These are phyloP conservation scores for Dasyprocta punctata DNA, from an alignment of 2,113 vertebrate genomes.

Conservation along the genomic window DNA sequence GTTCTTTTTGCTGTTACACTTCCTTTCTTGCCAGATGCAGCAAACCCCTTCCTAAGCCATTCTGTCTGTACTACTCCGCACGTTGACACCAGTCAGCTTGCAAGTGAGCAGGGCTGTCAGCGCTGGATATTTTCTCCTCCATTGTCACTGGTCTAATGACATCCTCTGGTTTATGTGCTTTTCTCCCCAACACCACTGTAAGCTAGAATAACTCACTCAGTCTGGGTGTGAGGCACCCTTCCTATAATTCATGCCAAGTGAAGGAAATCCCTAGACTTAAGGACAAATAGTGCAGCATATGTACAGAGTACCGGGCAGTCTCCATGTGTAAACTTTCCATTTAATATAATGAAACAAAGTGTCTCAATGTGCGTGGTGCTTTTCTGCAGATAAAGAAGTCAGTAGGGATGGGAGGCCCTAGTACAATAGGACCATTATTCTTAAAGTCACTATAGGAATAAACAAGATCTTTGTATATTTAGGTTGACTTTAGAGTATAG, in stretches of 20 bases:
- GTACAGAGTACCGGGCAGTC: slow-evolving; percentile 47
- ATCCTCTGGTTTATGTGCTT: slow-evolving; percentile 85
- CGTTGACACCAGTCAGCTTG: slow-evolving; percentile 81
- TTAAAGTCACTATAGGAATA: neutral
- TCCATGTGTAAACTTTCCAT: slow-evolving; percentile 69
- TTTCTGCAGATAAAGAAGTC: slow-evolving; percentile 55
- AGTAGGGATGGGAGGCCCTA: slow-evolving; percentile 16
- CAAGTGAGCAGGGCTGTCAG: slow-evolving; percentile 84
- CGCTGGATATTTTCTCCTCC: slow-evolving; percentile 82
- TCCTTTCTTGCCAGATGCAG: slow-evolving; percentile 83
- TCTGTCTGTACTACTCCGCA: slow-evolving; percentile 78
- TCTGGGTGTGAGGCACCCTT: slow-evolving; percentile 79
- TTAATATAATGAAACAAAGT: slow-evolving; percentile 70
- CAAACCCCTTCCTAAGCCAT: slow-evolving; percentile 79
- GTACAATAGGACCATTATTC: slow-evolving; percentile 47
- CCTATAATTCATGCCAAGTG: slow-evolving; percentile 83
- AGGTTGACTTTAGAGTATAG: neutral
- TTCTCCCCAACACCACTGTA: slow-evolving; percentile 80
- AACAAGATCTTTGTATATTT: slow-evolving; percentile 20
- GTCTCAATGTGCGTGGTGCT: neutral
- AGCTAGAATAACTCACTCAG: slow-evolving; percentile 80
- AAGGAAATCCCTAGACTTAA: slow-evolving; percentile 85
- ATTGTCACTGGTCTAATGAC: slow-evolving; percentile 84
- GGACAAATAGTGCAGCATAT: slow-evolving; percentile 74
- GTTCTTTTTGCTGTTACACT: slow-evolving; percentile 80